These are phyloP conservation scores for Pycnonotus jocosus DNA, from an alignment of 2,113 vertebrate genomes.

Conservation along the genomic window DNA sequence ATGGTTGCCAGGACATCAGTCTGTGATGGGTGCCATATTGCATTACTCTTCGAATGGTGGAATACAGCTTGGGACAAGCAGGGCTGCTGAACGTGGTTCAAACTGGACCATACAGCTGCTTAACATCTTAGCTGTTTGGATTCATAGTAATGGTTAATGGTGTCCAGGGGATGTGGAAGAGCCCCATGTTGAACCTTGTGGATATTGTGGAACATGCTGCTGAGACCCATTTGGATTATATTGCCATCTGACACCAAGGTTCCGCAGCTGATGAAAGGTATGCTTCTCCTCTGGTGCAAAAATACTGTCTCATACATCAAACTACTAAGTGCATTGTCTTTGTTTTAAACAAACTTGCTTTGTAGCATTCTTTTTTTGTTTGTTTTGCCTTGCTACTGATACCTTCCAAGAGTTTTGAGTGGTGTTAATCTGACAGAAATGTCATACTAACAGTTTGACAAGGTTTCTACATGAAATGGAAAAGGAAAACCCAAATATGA, in stretches of 20 bases:
- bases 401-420: not conserved
- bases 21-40: not conserved
- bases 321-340: accelerated
- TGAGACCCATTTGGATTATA: constrained; percentile 25
- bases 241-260: not conserved
- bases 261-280: constrained; percentile 22
- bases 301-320: not conserved
- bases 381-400: not conserved
- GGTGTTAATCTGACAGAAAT: not conserved
- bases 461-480: not conserved
- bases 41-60: not conserved
- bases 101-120: not conserved
- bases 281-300: not conserved
- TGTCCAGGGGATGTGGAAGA: not conserved
- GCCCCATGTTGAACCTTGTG: not conserved
- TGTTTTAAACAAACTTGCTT: not conserved
- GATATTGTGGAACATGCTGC: not conserved
- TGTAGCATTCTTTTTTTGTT: not conserved
- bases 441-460: not conserved
- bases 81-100: not conserved
- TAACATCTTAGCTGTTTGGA: not conserved
- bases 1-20: not conserved
- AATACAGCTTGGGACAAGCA: not conserved
- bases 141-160: not conserved
- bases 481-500: not conserved